These are phyloP conservation scores for Apogon hyalosoma DNA, from an alignment of 2,797 vertebrate genomes.

Conservation along the genomic window DNA sequence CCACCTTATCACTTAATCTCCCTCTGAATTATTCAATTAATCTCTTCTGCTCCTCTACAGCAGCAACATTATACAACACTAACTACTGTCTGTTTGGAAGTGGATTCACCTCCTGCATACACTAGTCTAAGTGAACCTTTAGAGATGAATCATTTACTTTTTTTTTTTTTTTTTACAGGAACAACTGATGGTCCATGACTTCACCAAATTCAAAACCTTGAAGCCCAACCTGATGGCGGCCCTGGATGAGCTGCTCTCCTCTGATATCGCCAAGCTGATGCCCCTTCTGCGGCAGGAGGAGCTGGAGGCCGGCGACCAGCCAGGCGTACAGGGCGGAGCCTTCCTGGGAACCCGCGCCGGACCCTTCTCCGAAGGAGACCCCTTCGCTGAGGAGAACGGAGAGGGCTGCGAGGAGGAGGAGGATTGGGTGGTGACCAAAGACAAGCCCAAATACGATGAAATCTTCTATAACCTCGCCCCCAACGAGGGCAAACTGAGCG, in stretches of 20 bases:
- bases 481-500: slow-evolving; percentile 92
- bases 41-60: too few species aligned
- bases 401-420: slow-evolving; percentile 79
- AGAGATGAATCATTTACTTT: neutral
- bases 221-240: slow-evolving; percentile 90
- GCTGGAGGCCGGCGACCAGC: slow-evolving; percentile 85
- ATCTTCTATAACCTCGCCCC: slow-evolving; percentile 95
- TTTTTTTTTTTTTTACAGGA: slow-evolving; percentile 81
- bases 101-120: neutral
- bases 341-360: slow-evolving; percentile 90
- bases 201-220: slow-evolving; percentile 91
- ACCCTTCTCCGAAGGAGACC: slow-evolving; percentile 89
- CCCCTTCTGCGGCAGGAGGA: slow-evolving; percentile 93
- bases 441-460: slow-evolving; percentile 96
- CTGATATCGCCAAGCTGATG: slow-evolving; percentile 92
- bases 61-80: too few species aligned
- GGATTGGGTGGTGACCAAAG: slow-evolving; percentile 94
- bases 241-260: slow-evolving; percentile 89
- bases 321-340: slow-evolving; percentile 90
- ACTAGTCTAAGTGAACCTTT: neutral
- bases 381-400: slow-evolving; percentile 83
- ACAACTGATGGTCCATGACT: slow-evolving; percentile 91
- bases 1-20: too few species aligned
- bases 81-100: too few species aligned
- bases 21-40: too few species aligned